These are phyloP conservation scores for Muschampia plurimacula DNA, from an alignment of 2,888 invertebrate species.

Conservation along the genomic window DNA sequence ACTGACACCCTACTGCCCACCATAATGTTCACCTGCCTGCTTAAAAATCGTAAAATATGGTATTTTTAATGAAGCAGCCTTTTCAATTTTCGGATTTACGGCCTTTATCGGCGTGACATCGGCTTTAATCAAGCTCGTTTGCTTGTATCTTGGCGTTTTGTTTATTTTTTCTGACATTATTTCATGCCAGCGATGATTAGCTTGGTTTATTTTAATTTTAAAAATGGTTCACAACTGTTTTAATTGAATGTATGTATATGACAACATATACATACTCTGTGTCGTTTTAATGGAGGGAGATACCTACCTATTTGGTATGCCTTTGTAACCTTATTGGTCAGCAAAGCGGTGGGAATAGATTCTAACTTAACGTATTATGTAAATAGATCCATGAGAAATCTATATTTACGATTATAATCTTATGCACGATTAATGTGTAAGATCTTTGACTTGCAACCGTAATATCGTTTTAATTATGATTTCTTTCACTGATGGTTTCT, in stretches of 20 bases:
- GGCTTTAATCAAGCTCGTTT: constrained; percentile 77
- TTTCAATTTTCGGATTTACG: constrained; percentile 83
- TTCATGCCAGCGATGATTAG: constrained; percentile 68
- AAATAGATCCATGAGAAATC: constrained; percentile 29
- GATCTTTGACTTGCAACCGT: constrained; percentile 15
- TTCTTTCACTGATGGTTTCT: constrained; percentile 36
- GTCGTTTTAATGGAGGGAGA: no score
- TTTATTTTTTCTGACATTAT: constrained; percentile 58
- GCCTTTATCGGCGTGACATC: constrained; percentile 84
- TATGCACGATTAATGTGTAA: constrained; percentile 38
- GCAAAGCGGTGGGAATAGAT: not conserved
- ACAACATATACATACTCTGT: not conserved
- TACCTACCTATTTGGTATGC: no score
- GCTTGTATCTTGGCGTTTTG: constrained; percentile 57
- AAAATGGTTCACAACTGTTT: constrained; percentile 51
- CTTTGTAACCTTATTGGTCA: not conserved
- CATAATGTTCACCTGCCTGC: constrained; percentile 78
- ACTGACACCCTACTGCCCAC: constrained; percentile 59
- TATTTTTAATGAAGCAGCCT: constrained; percentile 82
- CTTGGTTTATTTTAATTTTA: constrained; percentile 71
- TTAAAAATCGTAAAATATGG: constrained; percentile 83
- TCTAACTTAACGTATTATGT: constrained; percentile 19
- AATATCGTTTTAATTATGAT: constrained; percentile 40
- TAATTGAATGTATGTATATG: constrained; percentile 55
- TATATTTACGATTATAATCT: constrained; percentile 17